These are phyloP conservation scores for Diuraphis noxia DNA, from an alignment of 1,140 invertebrate genomes.

Conservation along the genomic window DNA sequence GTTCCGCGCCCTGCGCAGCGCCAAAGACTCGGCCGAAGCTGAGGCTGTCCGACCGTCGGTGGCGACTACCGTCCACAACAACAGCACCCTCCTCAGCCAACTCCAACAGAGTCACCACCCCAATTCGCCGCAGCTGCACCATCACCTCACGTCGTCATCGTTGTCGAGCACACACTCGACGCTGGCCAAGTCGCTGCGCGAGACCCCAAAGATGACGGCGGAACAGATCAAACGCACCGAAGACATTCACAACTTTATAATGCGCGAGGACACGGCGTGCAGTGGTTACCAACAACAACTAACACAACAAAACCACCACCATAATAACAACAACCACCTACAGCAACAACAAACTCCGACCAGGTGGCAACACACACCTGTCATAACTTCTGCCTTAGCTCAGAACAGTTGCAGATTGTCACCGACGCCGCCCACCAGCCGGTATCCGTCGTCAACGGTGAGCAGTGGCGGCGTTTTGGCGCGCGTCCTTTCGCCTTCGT, in stretches of 20 bases:
- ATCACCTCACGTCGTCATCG: slow-evolving; percentile 63
- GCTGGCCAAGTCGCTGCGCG: slow-evolving; percentile 83
- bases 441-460: slow-evolving; percentile 27
- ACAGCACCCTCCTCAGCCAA: slow-evolving; percentile 60
- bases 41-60: slow-evolving; percentile 66
- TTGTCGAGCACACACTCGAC: slow-evolving; percentile 84
- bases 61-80: slow-evolving; percentile 56
- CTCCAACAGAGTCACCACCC: neutral
- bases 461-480: slow-evolving; percentile 52
- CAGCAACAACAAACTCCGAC: slow-evolving; percentile 40
- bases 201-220: slow-evolving; percentile 70
- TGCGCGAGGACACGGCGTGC: slow-evolving; percentile 64
- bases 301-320: slow-evolving; percentile 44
- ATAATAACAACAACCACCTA: slow-evolving; percentile 55
- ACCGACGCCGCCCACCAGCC: slow-evolving; percentile 60
- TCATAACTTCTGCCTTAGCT: slow-evolving; percentile 39
- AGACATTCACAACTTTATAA: slow-evolving; percentile 87
- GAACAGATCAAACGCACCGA: slow-evolving; percentile 87
- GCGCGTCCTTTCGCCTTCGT: slow-evolving; percentile 61
- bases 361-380: slow-evolving; percentile 52
- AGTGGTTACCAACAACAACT: slow-evolving; percentile 5
- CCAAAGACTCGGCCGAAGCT: slow-evolving; percentile 75
- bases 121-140: slow-evolving; percentile 61
- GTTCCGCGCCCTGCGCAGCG: slow-evolving; percentile 77
- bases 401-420: slow-evolving; percentile 26